Evolutionary conservation across 2,888 invertebrate species (phyloP).

Genomic region (Microctonus aethiopoides): DNA sequence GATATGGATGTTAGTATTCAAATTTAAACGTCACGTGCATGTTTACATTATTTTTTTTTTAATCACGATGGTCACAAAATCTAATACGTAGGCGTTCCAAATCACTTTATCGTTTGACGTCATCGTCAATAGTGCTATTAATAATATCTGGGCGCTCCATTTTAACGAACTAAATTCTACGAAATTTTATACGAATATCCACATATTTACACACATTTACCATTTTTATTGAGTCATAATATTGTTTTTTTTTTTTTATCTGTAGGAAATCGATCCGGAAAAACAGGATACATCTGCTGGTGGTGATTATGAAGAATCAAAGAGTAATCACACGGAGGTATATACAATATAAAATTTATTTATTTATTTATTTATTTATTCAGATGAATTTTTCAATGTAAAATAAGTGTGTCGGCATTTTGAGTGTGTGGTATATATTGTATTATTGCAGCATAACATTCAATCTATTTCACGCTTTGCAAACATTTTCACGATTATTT

Average conservation of each 20-base stretch:
- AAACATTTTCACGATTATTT: slow-evolving; percentile 49
- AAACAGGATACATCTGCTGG: slow-evolving; percentile 70
- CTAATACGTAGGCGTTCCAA: slow-evolving; percentile 42
- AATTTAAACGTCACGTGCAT: slow-evolving; percentile 12
- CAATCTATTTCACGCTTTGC: slow-evolving; percentile 44
- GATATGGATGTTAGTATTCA: slow-evolving; percentile 83
- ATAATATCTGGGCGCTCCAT: slow-evolving; percentile 49
- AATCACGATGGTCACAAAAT: slow-evolving; percentile 31
- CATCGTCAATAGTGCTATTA: slow-evolving; percentile 50
- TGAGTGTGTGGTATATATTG: slow-evolving; percentile 27
- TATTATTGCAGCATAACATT: slow-evolving; percentile 38
- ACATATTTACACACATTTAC: slow-evolving; percentile 21
- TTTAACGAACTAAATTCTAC: slow-evolving; percentile 35
- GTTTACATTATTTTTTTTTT: slow-evolving; percentile 33
- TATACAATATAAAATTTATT: slow-evolving; percentile 55
- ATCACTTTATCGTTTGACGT: slow-evolving; percentile 50
- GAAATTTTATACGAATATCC: slow-evolving; percentile 26
- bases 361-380: slow-evolving; percentile 4
- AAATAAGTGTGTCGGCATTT: neutral
- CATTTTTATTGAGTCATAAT: slow-evolving; percentile 14
- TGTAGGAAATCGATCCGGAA: slow-evolving; percentile 78
- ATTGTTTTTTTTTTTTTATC: slow-evolving; percentile 51
- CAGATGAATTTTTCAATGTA: neutral
- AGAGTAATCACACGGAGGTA: slow-evolving; percentile 64
- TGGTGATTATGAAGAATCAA: slow-evolving; percentile 62